A percentile compares a stretch with the other conserved stretches of the same genome.
Conservation (phyloP, 2,797 vertebrate species). For the Brotula barbata region DNA sequence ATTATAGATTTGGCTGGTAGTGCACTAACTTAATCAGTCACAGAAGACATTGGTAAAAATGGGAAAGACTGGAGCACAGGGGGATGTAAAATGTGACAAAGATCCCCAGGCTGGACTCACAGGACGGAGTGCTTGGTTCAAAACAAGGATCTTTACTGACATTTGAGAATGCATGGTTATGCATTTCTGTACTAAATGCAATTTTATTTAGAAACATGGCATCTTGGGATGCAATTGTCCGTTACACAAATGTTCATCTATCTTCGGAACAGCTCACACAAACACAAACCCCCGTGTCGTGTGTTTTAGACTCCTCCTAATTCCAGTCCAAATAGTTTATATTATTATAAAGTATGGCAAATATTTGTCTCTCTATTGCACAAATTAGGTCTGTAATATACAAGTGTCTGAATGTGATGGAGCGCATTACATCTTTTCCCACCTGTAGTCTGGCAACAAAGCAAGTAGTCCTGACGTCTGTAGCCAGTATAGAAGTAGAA, state of each 20-base stretch:
- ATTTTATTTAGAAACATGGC: neutral
- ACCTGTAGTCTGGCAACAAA: too few relatives aligned
- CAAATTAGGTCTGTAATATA: too few relatives aligned
- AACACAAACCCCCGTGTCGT: constrained; percentile 21
- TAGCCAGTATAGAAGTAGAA: too few relatives aligned
- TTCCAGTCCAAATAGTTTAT: constrained; percentile 42
- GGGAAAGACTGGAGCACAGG: constrained; percentile 1
- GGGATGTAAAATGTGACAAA: constrained; percentile 13
- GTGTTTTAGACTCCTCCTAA: constrained; percentile 9
- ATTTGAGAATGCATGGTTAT: neutral
- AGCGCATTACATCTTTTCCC: too few relatives aligned
- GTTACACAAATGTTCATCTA: neutral
- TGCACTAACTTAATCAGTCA: constrained; percentile 5
- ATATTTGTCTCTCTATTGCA: too few relatives aligned
- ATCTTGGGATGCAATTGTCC: constrained; percentile 1
- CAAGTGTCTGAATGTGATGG: too few relatives aligned
- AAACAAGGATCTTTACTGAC: constrained; percentile 3
- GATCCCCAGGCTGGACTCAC: neutral
- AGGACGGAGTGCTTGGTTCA: too few relatives aligned
- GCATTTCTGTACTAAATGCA: neutral
- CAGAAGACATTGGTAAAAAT: constrained; percentile 20
- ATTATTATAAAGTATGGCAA: too few relatives aligned
- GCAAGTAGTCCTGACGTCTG: too few relatives aligned
- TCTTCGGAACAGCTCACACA: constrained; percentile 1
- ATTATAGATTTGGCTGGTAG: constrained; percentile 16